Base-by-base conservation (phyloP, 1,140 invertebrate genomes). In the Parasteatoda tepidariorum region DNA sequence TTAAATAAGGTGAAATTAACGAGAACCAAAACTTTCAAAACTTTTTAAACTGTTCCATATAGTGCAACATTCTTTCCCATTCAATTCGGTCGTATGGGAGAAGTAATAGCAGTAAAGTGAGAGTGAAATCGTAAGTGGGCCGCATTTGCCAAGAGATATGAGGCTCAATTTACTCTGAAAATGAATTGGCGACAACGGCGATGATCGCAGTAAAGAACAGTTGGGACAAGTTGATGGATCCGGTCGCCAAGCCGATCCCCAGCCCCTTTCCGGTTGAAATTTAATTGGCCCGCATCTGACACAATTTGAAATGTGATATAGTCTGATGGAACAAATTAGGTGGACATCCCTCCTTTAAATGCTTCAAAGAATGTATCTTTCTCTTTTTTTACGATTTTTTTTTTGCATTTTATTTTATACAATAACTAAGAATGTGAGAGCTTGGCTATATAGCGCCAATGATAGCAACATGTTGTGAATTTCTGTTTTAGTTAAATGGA, bases 111-210 rank as follows among this genome's bases (percentile, higher is more conserved):
- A 31, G 76, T 30, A 79, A 66, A 61, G 64, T 57, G 48, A 28
- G 33, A 79, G 62, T 68, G 57, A 68, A 68, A 54, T 79, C 48
- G 62, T 79, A 79, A 79, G 76, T 79, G 64, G 38, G 48, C 41
- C 41, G 18, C 76, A 67, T 78, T 68, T 68, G 54, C 62, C 64
- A 38, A 38, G 41, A 79, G 76, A 68, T 79, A 79, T 57, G 76
- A 79, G 62, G 34, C 41, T 41, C 76, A 79, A 79, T 79, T 79
- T 79, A 67, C 62, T 68, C 64, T 30, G 76, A 67, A 79, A 79
- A 68, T 79, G 76, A 79, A 26, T 68, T 68, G 64, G 59, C 34
- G 62, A 55, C 64, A 34, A 41, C 30, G 41, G 11, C 64, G 54
- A 79, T 68, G 64, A 48, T 26, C 64, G 76, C 13, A 57, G 54